phyloP scores from a whole-genome alignment of 2,113 vertebrate genomes.

The Nesogale talazaci region DNA sequence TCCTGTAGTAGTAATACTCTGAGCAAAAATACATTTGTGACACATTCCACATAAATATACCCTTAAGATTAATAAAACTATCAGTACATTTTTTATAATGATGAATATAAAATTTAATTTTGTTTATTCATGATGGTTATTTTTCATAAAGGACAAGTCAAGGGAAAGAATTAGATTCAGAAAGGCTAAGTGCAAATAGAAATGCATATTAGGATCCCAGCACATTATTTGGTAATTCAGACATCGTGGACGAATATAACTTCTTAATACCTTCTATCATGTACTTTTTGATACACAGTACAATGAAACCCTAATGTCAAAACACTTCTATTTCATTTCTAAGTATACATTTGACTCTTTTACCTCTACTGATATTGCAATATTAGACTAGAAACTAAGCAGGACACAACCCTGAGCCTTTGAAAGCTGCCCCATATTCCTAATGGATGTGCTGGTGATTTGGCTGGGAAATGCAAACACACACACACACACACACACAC shows the following conservation, averaged over 20 bases:
- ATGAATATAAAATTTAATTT: neutral
- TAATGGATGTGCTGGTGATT: neutral
- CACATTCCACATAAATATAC: slow-evolving; percentile 28
- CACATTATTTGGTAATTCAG: neutral
- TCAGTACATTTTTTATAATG: slow-evolving; percentile 27
- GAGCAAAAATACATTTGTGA: neutral
- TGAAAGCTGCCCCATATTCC: neutral
- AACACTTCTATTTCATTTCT: slow-evolving; percentile 39
- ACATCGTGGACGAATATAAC: neutral
- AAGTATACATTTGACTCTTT: neutral
- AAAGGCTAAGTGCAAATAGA: slow-evolving; percentile 18
- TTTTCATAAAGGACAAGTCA: slow-evolving; percentile 25
- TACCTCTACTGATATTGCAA: neutral
- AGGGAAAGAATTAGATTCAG: slow-evolving; percentile 41
- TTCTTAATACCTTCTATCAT: slow-evolving; percentile 37
- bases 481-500: neutral
- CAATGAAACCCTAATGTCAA: neutral
- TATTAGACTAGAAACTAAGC: slow-evolving; percentile 29
- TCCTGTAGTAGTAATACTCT: neutral
- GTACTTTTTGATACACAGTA: slow-evolving; percentile 19
- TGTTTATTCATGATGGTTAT: neutral
- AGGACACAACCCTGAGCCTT: slow-evolving; percentile 42
- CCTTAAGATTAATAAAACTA: neutral
- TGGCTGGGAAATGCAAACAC: neutral
- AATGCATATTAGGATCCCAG: neutral